Evolutionary conservation across 2,113 vertebrate species (phyloP).

Genomic region (Gallinago media): DNA sequence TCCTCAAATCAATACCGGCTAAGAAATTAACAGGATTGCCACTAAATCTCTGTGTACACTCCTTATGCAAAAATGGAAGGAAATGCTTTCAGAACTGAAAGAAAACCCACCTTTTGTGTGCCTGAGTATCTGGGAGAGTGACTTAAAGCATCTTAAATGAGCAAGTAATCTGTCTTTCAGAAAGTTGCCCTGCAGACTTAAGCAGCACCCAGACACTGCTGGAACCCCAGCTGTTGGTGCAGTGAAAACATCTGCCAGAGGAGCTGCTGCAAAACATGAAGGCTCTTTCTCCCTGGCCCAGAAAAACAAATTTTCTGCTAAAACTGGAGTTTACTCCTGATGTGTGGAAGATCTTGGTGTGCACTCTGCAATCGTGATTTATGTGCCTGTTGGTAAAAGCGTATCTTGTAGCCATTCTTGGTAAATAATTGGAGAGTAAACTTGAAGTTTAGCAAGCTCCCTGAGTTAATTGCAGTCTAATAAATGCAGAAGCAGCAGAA

Average conservation of each 20-base stretch:
- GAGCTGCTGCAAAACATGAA: not conserved
- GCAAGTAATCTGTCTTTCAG: not conserved
- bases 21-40: not conserved
- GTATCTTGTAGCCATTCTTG: not conserved
- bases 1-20: not conserved
- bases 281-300: rapidly evolving
- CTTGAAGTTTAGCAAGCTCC: not conserved
- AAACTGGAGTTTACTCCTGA: not conserved
- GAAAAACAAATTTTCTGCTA: not conserved
- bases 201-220: not conserved
- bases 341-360: not conserved
- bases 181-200: not conserved
- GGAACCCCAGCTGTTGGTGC: not conserved
- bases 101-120: not conserved
- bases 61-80: not conserved
- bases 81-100: not conserved
- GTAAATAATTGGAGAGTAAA: not conserved
- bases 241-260: not conserved
- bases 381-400: not conserved
- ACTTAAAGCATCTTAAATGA: not conserved
- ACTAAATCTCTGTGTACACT: not conserved
- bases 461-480: not conserved
- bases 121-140: not conserved
- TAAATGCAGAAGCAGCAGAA: not conserved
- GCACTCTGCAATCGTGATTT: not conserved